Percentiles rank a stretch among this genome's conserved stretches.
Evolutionary conservation across 2,113 vertebrate genomes (phyloP).

Genomic region (Willisornis vidua): DNA sequence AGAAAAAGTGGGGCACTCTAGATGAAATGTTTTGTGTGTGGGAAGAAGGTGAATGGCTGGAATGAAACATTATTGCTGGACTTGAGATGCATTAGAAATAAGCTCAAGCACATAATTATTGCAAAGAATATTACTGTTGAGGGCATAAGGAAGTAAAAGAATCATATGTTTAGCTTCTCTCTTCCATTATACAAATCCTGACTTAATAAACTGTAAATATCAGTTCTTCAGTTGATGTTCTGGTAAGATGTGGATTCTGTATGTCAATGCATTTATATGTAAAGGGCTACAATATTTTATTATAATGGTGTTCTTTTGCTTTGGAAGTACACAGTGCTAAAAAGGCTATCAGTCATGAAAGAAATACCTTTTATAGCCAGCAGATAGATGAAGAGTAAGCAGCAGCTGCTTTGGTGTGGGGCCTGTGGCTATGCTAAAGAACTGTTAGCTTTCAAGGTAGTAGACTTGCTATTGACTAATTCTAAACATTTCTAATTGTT

Average conservation of each 20-base stretch:
- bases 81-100: background rate
- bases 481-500: background rate
- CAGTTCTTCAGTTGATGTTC: background rate
- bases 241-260: background rate
- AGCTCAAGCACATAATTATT: background rate
- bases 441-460: background rate
- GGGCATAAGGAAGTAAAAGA: background rate
- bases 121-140: background rate
- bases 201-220: background rate
- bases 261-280: background rate
- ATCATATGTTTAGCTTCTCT: background rate
- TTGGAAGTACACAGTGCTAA: background rate
- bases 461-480: background rate
- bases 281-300: background rate
- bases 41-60: background rate
- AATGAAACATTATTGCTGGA: background rate
- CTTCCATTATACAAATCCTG: background rate
- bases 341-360: background rate
- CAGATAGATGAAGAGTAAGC: background rate
- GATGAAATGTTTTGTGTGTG: background rate
- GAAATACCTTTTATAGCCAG: background rate
- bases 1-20: background rate
- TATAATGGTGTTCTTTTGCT: background rate
- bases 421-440: fast-evolving
- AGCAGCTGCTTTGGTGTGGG: background rate